Evolutionary conservation across 2,113 vertebrate genomes (phyloP).

Genomic region (Psittacus erithacus): DNA sequence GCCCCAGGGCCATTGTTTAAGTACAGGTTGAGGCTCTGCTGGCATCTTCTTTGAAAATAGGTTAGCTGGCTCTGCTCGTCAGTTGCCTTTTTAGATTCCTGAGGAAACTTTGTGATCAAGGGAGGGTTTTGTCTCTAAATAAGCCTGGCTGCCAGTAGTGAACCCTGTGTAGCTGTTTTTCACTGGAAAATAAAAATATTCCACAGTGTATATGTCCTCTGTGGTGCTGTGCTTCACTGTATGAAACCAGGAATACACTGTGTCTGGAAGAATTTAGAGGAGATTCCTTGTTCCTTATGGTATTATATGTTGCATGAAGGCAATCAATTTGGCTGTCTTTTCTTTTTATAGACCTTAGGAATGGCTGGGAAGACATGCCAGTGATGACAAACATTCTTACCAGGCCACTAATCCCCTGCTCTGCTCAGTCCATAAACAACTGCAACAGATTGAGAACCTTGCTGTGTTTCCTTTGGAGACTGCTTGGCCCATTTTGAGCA

Average conservation of each 20-base stretch:
- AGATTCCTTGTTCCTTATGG: not conserved
- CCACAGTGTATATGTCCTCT: fast-evolving
- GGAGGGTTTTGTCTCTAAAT: not conserved
- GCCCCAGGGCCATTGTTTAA: not conserved
- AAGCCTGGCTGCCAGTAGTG: not conserved
- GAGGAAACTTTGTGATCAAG: not conserved
- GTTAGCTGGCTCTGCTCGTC: not conserved
- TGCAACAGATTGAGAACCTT: not conserved
- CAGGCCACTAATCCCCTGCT: not conserved
- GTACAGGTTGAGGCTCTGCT: not conserved
- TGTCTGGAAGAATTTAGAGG: not conserved
- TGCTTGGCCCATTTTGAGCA: not conserved
- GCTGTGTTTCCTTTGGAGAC: not conserved
- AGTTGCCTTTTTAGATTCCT: not conserved
- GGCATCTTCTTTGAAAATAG: not conserved
- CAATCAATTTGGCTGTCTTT: not conserved
- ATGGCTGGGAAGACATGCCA: not conserved
- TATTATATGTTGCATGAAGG: not conserved
- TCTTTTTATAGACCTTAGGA: not conserved
- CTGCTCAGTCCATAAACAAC: not conserved
- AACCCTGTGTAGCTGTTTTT: not conserved
- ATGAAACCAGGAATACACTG: not conserved
- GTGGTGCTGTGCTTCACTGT: not conserved
- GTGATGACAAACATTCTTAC: not conserved
- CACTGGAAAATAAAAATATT: not conserved